A percentile compares a stretch with the other conserved stretches of the same genome.
These are phyloP conservation scores for Lepidocolaptes lacrymiger DNA, from an alignment of 2,797 vertebrate genomes.

Conservation along the genomic window DNA sequence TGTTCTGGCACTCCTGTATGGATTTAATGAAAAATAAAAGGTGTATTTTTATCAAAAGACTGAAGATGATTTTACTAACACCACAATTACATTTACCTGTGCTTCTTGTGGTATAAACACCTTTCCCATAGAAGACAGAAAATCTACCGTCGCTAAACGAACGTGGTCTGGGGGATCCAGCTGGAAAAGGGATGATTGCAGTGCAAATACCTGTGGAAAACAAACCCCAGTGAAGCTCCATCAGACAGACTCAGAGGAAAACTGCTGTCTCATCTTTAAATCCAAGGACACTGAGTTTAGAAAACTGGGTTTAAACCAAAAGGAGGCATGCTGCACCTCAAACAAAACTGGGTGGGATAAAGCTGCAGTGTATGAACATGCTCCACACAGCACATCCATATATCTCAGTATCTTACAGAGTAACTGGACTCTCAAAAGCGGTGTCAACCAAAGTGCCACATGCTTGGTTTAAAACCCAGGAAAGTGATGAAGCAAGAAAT, in stretches of 20 bases:
- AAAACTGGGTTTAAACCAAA: not conserved
- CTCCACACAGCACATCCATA: not conserved
- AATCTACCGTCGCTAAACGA: slow-evolving; percentile 82
- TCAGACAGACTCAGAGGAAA: not conserved
- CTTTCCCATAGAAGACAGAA: slow-evolving; percentile 87
- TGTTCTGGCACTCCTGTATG: not conserved
- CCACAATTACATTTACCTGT: slow-evolving; percentile 80
- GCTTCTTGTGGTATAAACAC: slow-evolving; percentile 81
- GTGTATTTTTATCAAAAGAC: not conserved
- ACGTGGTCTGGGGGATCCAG: slow-evolving; percentile 80
- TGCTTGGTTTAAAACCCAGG: not conserved
- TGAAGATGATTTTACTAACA: not conserved
- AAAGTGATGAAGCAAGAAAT: not conserved
- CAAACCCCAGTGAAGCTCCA: not conserved
- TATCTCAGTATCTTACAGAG: not conserved
- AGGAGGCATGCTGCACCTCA: not conserved
- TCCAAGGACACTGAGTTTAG: not conserved
- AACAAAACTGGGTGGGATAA: not conserved
- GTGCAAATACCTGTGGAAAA: slow-evolving; percentile 79
- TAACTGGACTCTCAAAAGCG: not conserved
- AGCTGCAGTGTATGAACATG: not conserved
- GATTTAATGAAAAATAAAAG: not conserved
- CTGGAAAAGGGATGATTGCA: slow-evolving; percentile 81
- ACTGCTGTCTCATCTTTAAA: not conserved
- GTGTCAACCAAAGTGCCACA: not conserved